Evolutionary conservation across 2,797 vertebrate species (phyloP).

Genomic region (Scyliorhinus canicula): DNA sequence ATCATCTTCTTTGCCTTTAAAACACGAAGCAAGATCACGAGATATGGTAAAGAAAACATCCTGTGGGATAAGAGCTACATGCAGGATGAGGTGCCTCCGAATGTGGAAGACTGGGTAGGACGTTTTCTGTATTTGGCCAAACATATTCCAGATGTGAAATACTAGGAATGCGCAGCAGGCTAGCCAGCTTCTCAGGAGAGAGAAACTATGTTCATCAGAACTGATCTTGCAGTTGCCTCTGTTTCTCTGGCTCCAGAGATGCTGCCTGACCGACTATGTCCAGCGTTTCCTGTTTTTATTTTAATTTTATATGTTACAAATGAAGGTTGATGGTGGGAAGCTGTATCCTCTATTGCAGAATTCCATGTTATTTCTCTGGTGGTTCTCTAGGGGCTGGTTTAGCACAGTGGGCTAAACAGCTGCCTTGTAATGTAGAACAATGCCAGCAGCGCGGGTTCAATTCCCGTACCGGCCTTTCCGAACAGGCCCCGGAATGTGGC

Average conservation of each 20-base stretch:
- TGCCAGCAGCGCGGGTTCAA: no score
- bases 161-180: neutral
- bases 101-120: conserved; percentile 84
- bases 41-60: conserved; percentile 74
- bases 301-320: neutral
- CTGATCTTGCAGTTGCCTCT: no score
- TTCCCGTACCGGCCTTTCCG: no score
- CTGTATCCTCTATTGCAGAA: neutral
- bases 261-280: neutral
- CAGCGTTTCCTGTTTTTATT: neutral
- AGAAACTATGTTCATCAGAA: neutral
- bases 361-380: neutral
- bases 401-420: no score
- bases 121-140: neutral
- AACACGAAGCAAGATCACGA: conserved; percentile 68
- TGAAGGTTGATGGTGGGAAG: neutral
- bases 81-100: conserved; percentile 59
- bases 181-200: neutral
- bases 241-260: neutral
- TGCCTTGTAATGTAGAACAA: no score
- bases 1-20: conserved; percentile 81
- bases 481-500: no score
- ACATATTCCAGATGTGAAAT: neutral
- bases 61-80: conserved; percentile 69
- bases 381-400: no score